Evolutionary conservation across 2,888 invertebrate genomes (phyloP).

Genomic region (Dioctria rufipes): DNA sequence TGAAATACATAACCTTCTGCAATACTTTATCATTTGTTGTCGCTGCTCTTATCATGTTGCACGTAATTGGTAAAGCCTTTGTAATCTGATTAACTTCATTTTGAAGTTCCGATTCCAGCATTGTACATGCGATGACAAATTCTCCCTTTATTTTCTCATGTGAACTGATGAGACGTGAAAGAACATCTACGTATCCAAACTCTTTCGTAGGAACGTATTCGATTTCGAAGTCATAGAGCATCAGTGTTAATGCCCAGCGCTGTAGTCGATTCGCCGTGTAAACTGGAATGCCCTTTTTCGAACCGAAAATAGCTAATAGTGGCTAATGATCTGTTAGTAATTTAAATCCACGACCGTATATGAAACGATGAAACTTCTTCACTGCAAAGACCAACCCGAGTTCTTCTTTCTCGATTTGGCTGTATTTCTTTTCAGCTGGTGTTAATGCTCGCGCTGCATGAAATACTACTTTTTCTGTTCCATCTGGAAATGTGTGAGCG

Average conservation of each 20-base stretch:
- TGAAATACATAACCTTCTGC: too few relatives aligned
- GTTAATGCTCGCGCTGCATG: too few relatives aligned
- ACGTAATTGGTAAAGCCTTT: constrained; percentile 56
- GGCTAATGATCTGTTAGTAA: too few relatives aligned
- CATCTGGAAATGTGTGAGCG: too few relatives aligned
- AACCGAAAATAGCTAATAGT: too few relatives aligned
- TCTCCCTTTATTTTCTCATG: neutral
- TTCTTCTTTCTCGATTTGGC: too few relatives aligned
- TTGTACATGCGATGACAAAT: neutral
- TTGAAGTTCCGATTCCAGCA: constrained; percentile 51
- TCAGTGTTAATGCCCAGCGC: constrained; percentile 42
- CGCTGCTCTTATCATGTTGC: constrained; percentile 56
- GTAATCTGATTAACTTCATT: constrained; percentile 28
- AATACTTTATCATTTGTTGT: constrained; percentile 26
- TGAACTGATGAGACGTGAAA: neutral
- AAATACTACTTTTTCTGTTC: too few relatives aligned
- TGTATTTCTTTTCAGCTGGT: too few relatives aligned
- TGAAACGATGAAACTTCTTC: too few relatives aligned
- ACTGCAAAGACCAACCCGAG: too few relatives aligned
- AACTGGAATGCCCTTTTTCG: constrained; percentile 51
- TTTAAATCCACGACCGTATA: too few relatives aligned
- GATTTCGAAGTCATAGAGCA: constrained; percentile 40
- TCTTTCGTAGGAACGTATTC: neutral
- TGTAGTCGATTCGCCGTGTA: constrained; percentile 46
- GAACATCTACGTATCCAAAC: neutral